A percentile compares a stretch with the other conserved stretches of the same genome.
Evolutionary conservation across 2,113 vertebrate genomes (phyloP).

Genomic region (Pluvianellus socialis): DNA sequence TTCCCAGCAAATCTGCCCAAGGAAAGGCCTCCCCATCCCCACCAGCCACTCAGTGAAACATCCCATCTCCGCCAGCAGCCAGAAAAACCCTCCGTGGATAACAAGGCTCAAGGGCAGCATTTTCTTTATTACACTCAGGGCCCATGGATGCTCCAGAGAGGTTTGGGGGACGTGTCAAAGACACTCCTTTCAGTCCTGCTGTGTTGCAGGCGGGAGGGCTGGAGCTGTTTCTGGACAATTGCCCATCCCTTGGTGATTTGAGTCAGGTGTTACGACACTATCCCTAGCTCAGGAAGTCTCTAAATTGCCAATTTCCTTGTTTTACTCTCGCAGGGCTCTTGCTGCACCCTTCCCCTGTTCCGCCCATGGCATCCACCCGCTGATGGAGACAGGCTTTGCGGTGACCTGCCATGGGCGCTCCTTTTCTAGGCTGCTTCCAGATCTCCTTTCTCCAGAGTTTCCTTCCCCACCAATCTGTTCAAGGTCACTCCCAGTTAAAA

Average conservation of each 20-base stretch:
- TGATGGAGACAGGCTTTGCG: not conserved
- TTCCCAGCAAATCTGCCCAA: not conserved
- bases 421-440: not conserved
- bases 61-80: not conserved
- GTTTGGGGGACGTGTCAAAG: not conserved
- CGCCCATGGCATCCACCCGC: too few relatives aligned
- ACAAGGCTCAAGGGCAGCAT: not conserved
- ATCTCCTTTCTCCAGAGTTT: not conserved
- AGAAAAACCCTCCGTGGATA: not conserved
- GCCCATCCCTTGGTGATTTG: not conserved
- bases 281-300: not conserved
- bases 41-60: not conserved
- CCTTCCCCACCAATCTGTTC: not conserved
- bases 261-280: not conserved
- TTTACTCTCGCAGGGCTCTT: not conserved
- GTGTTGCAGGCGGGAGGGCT: not conserved
- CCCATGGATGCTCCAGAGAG: not conserved
- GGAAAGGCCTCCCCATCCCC: not conserved
- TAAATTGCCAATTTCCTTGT: not conserved
- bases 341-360: not conserved
- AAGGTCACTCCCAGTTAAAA: slow-evolving; percentile 25
- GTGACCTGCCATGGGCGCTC: not conserved
- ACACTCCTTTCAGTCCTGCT: not conserved
- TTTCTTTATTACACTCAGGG: not conserved
- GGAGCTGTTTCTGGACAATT: not conserved